Evolutionary conservation across 2,797 vertebrate genomes (phyloP).

Genomic region (Poecile montanus): DNA sequence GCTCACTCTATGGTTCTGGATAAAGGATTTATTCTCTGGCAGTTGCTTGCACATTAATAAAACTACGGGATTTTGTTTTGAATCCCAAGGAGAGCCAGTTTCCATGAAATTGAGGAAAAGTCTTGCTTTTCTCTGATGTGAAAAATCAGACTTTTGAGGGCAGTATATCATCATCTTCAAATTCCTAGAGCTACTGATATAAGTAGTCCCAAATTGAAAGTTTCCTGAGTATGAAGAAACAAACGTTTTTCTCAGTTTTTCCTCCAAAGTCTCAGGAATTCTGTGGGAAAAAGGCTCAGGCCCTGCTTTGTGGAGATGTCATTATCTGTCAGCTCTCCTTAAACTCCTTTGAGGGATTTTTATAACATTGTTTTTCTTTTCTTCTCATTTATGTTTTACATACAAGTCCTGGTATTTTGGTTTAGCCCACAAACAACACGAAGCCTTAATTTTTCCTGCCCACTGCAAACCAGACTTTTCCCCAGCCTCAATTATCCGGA

Average conservation of each 20-base stretch:
- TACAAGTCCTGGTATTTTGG: conserved; percentile 52
- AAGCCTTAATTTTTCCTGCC: conserved; percentile 53
- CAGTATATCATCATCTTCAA: background rate
- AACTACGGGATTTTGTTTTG: background rate
- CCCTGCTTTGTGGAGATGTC: background rate
- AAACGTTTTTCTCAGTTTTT: background rate
- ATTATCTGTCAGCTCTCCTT: background rate
- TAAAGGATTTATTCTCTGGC: background rate
- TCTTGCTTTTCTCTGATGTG: background rate
- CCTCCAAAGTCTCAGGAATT: background rate
- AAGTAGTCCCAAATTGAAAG: background rate
- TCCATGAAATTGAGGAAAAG: background rate
- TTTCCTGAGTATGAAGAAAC: background rate
- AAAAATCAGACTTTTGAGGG: background rate
- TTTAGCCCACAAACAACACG: conserved; percentile 56
- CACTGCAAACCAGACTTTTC: conserved; percentile 43
- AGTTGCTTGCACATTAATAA: background rate
- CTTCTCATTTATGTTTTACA: conserved; percentile 49
- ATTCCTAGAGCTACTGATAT: background rate
- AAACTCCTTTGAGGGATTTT: conserved; percentile 17
- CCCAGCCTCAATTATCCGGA: conserved; percentile 41
- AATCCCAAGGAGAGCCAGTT: background rate
- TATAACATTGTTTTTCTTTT: conserved; percentile 33
- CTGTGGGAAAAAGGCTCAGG: background rate
- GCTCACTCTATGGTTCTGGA: background rate